Evolutionary conservation across 2,113 vertebrate genomes (phyloP), one percentile per base, ranked within the genome.

Genomic region (Oenanthe oenanthe): DNA sequence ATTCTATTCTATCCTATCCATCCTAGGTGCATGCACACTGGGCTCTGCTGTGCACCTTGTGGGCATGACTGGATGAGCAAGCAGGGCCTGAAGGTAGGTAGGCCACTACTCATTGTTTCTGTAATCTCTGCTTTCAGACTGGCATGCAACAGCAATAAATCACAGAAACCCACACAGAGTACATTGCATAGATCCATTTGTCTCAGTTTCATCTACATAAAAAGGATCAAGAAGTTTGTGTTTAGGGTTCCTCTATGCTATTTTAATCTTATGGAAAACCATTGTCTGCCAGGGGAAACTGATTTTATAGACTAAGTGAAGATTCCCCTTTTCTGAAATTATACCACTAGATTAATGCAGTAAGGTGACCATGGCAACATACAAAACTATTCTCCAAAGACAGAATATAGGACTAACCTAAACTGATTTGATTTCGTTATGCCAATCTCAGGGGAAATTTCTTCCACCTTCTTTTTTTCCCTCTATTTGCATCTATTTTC

Each of bases 351-450:
- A 88, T 84, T 87, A 92, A 95, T 63, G 89, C 62, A 62, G 80
- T 72, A 87, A 85, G 63, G 85, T 82, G 85, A 79, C 89, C 89
- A 93, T 96, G 84, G 93, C 51, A 94, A 94, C 89, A 2, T 56
- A 75, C 43, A 81, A 65, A 74, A 85, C 79, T 79, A 80, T 85
- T 87, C 78, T 85, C 26, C 45, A n/a, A 85, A 86, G 94, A 81
- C 12, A 76, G 66, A 94, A 79, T 60, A 67, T 18, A 93, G 36
- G 50, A 85, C 57, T 91, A 95, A 88, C 47, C 7, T 62, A 95
- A 96, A 93, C 17, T 68, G 87, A 83, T 91, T 96, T 94, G 70
- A 95, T 96, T 96, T 80, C 51, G 19, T 78, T 70, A 87, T 86
- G 50, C 29, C 58, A 92, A 25, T 74, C 94, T 75, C 90, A 92